Evolutionary conservation across 1,140 invertebrate species (phyloP), one percentile per base, ranked within the genome.

Genomic region (Mya arenaria): DNA sequence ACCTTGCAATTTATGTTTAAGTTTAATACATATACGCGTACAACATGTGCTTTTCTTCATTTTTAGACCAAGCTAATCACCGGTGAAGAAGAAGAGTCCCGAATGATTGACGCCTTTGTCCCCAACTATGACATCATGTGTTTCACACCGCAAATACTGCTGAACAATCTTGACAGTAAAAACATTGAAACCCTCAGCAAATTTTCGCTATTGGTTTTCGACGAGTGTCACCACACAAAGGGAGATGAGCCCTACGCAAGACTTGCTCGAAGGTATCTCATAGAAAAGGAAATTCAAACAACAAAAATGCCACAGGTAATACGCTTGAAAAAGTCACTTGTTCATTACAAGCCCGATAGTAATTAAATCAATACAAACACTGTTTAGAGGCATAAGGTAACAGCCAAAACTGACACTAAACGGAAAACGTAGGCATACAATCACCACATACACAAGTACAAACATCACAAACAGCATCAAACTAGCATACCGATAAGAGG

Each of bases 201-300:
- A 1, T 87, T 92, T 69, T 74, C 85, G 10, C 77, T 92, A 39
- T 56, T 92, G n/a, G 84, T 92, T 19, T 83, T 92, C 41, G 92
- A 93, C 66, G 92, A 93, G 71, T 93, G 92, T 78, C 92, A 93
- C 60, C 90, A 93, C 62, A 90, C 91, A 13, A 79, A 74, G 10
- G 91, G 91, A 44, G 86, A 89, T 13, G 89, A 91, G 58, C 87
- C 91, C 0, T 93, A 92, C 85, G 91, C 88, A 66, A 87, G 66
- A 4, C 77, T 92, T 1, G 91, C 92, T 89, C 75, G 84, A 37
- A 78, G 75, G 34, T 92, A 92, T 78, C 60, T 89, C 10, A 81
- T 87, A 52, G 78, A 72, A 44, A 91, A 90, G 84, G 36, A 56
- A 4, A 48, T 28, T 17, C n/a, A 44, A n/a, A 6, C 55, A 8